These are phyloP conservation scores for Alouatta caraya DNA, from an alignment of 2,797 vertebrate genomes.

Conservation along the genomic window DNA sequence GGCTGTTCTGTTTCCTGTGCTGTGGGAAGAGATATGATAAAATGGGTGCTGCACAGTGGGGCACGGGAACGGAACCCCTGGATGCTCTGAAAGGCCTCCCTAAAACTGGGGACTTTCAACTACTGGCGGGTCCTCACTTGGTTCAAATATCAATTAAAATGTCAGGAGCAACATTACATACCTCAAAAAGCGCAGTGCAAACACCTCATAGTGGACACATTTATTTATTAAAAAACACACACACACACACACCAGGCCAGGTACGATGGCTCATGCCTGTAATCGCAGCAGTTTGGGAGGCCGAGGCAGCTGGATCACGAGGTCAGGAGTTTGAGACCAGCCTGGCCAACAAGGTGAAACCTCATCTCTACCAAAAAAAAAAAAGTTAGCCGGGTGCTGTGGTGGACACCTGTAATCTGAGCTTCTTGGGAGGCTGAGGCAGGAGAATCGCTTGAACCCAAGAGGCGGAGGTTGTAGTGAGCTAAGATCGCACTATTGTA, in stretches of 20 bases:
- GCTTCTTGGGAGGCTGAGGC: too few relatives aligned
- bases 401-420: too few relatives aligned
- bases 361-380: too few relatives aligned
- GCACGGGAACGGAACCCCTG: background rate
- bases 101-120: background rate
- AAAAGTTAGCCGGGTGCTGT: too few relatives aligned
- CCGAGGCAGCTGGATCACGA: too few relatives aligned
- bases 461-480: too few relatives aligned
- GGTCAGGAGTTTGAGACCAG: too few relatives aligned
- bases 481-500: too few relatives aligned
- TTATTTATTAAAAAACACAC: background rate
- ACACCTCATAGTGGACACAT: background rate
- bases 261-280: too few relatives aligned
- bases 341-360: too few relatives aligned
- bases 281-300: too few relatives aligned
- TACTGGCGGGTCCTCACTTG: accelerated
- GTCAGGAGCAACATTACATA: background rate
- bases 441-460: too few relatives aligned
- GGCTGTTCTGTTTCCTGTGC: accelerated
- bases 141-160: background rate
- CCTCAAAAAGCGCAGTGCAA: background rate
- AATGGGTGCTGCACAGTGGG: accelerated
- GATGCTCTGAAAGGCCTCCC: background rate
- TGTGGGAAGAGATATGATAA: background rate
- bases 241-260: background rate